These are phyloP conservation scores for Maccullochella peelii DNA, from an alignment of 2,113 vertebrate species.

Conservation along the genomic window DNA sequence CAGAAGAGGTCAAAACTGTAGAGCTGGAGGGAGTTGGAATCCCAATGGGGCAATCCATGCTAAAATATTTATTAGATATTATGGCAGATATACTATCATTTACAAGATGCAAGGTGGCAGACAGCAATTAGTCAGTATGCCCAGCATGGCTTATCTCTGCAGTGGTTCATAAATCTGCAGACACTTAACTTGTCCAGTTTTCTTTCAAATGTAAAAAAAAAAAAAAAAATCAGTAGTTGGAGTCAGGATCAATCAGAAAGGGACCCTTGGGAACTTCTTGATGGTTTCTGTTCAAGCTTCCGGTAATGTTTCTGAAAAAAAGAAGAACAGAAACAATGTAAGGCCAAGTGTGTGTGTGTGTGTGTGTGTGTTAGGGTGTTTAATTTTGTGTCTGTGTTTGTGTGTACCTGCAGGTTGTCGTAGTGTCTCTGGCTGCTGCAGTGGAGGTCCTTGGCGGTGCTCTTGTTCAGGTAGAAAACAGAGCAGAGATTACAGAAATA, in stretches of 20 bases:
- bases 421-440: conserved; percentile 73
- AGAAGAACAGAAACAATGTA: background rate
- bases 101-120: too few species aligned
- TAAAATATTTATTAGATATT: background rate
- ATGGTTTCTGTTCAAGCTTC: conserved; percentile 29
- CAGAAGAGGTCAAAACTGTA: background rate
- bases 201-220: too few species aligned
- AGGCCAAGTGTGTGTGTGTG: background rate
- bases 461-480: conserved; percentile 64
- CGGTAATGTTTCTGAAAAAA: conserved; percentile 74
- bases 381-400: background rate
- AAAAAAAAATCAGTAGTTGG: background rate
- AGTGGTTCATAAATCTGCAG: rapidly evolving
- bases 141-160: background rate
- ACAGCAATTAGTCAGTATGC: background rate
- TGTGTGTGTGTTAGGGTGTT: background rate
- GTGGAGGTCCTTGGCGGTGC: conserved; percentile 48
- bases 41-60: background rate
- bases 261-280: background rate
- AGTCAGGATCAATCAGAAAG: conserved; percentile 31
- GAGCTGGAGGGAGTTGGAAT: background rate
- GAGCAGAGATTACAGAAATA: conserved; percentile 84
- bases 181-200: rapidly evolving
- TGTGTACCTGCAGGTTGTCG: conserved; percentile 64
- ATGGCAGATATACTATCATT: background rate